Evolutionary conservation across 1,140 invertebrate genomes (phyloP).

Genomic region (Listronotus bonariensis): DNA sequence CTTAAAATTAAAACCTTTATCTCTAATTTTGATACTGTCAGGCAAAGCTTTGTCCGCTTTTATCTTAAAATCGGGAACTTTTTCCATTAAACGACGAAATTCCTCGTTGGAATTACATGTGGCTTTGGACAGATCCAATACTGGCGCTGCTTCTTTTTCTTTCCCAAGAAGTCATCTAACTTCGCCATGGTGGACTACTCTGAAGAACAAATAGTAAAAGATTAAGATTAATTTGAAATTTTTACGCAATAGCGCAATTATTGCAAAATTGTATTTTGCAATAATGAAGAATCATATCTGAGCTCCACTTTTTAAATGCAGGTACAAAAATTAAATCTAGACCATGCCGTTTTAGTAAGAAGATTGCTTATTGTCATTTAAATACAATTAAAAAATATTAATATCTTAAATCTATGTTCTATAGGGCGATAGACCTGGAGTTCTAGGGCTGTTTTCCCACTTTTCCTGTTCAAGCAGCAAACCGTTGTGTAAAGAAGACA

Average conservation of each 20-base stretch:
- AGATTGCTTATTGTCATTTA: too few relatives aligned
- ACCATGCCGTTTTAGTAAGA: too few relatives aligned
- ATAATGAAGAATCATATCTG: background rate
- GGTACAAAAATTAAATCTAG: too few relatives aligned
- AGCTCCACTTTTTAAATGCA: too few relatives aligned
- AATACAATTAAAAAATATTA: too few relatives aligned
- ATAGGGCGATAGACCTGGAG: slow-evolving; percentile 55
- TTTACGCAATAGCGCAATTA: too few relatives aligned
- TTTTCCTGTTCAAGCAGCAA: slow-evolving; percentile 48
- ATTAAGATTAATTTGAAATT: too few relatives aligned
- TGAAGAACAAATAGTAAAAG: slow-evolving; percentile 14
- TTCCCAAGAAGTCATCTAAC: slow-evolving; percentile 80
- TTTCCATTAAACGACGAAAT: slow-evolving; percentile 78
- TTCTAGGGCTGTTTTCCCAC: slow-evolving; percentile 46
- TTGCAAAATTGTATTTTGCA: too few relatives aligned
- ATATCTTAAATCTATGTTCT: slow-evolving; percentile 14
- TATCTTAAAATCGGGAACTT: slow-evolving; percentile 88
- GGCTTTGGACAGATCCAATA: slow-evolving; percentile 82
- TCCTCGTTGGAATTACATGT: slow-evolving; percentile 77
- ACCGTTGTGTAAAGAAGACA: slow-evolving; percentile 44
- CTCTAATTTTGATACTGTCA: slow-evolving; percentile 70
- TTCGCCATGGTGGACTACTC: slow-evolving; percentile 59
- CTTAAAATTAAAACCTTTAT: slow-evolving; percentile 68
- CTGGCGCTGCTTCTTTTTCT: slow-evolving; percentile 83
- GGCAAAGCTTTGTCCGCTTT: slow-evolving; percentile 77